Evolutionary conservation across 2,113 vertebrate species (phyloP).

Genomic region (Ceyx margarethae): DNA sequence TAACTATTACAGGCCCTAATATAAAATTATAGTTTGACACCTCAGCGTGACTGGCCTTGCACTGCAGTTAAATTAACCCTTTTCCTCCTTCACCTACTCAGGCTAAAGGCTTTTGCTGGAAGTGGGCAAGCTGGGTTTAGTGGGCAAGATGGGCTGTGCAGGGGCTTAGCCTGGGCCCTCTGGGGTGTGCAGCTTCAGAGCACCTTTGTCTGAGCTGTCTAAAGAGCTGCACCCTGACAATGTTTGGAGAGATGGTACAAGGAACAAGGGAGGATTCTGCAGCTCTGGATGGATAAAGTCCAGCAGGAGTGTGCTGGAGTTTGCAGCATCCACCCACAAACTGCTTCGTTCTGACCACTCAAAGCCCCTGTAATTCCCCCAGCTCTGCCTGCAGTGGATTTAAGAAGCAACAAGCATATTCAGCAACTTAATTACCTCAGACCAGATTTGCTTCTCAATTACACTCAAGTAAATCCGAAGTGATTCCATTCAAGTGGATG

Average conservation of each 20-base stretch:
- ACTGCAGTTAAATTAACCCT: constrained; percentile 58
- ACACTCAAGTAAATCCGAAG: constrained; percentile 42
- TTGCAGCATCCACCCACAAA: neutral
- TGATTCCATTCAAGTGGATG: constrained; percentile 19
- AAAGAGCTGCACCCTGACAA: neutral
- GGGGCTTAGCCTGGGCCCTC: neutral
- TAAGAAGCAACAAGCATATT: constrained; percentile 25
- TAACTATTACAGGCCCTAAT: constrained; percentile 84
- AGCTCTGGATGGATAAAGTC: neutral
- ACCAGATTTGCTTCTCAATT: constrained; percentile 55
- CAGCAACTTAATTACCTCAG: constrained; percentile 16
- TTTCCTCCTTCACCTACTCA: neutral
- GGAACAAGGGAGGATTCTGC: neutral
- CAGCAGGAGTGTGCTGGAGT: neutral
- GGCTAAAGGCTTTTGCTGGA: neutral
- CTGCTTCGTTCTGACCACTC: neutral
- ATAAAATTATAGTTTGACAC: constrained; percentile 83
- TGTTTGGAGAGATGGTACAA: neutral
- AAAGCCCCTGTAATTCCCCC: neutral
- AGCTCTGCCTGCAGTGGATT: neutral
- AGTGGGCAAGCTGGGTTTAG: neutral
- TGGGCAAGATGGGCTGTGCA: rapidly evolving
- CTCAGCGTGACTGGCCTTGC: constrained; percentile 64
- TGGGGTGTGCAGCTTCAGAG: neutral
- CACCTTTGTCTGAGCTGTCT: neutral